A percentile compares a stretch with the other conserved stretches of the same genome.
Conservation (phyloP, 2,888 invertebrate species). For the Halictus ligatus region DNA sequence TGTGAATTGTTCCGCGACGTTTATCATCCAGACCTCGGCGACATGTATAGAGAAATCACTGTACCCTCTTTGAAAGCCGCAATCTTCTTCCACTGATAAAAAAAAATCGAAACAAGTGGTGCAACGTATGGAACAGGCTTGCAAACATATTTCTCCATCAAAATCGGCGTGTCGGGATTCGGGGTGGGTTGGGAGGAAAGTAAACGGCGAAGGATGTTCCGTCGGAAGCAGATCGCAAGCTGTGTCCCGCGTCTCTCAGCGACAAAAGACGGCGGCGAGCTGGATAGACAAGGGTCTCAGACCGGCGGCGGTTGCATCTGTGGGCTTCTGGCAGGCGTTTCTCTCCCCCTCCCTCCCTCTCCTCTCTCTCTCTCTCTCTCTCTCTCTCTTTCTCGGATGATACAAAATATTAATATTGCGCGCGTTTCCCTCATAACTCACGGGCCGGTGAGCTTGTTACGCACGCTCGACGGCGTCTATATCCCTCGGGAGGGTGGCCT, state of each 20-base stretch:
- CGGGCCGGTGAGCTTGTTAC: conserved; percentile 83
- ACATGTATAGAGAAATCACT: no score
- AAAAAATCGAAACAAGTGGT: no score
- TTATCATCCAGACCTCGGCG: no score
- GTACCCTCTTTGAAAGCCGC: no score
- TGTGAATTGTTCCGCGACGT: no score
- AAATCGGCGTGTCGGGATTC: no score
- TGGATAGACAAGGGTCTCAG: conserved; percentile 67
- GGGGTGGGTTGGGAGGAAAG: neutral
- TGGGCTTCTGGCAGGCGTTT: conserved; percentile 1
- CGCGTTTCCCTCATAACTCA: conserved; percentile 83
- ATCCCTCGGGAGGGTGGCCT: conserved; percentile 80
- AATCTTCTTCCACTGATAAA: no score
- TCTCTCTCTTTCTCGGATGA: conserved; percentile 78
- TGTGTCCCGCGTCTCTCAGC: conserved; percentile 45
- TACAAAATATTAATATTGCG: conserved; percentile 84
- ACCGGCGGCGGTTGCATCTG: conserved; percentile 43
- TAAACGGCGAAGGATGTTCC: neutral
- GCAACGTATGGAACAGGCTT: no score
- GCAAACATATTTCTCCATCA: no score
- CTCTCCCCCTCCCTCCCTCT: neutral
- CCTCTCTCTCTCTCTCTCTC: neutral
- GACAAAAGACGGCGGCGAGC: conserved; percentile 77
- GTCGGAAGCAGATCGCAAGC: neutral
- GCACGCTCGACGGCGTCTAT: conserved; percentile 81